A percentile compares a stretch with the other conserved stretches of the same genome.
Evolutionary conservation across 2,888 invertebrate genomes (phyloP).

Genomic region (Agriotes lineatus): DNA sequence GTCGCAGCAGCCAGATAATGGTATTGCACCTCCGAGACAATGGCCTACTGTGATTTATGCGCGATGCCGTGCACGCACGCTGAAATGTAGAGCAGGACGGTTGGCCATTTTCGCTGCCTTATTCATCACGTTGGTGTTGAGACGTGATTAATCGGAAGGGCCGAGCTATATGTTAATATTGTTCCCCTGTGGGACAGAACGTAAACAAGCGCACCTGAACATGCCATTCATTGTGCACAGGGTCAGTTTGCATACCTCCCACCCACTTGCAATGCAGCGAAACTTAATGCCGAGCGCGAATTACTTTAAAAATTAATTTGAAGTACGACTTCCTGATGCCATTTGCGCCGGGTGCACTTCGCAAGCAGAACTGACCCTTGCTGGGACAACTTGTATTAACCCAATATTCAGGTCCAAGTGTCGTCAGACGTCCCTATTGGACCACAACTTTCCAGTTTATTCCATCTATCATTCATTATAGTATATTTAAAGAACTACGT

Average conservation of each 20-base stretch:
- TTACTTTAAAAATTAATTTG: background rate
- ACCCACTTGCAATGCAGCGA: background rate
- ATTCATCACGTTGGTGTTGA: too few relatives aligned
- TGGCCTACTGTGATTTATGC: background rate
- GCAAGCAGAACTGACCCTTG: too few relatives aligned
- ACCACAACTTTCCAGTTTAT: too few relatives aligned
- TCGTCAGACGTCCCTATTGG: too few relatives aligned
- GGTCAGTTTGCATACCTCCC: conserved; percentile 21
- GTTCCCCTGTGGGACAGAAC: conserved; percentile 6
- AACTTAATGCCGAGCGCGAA: conserved; percentile 3
- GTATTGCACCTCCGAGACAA: background rate
- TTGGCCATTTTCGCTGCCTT: too few relatives aligned
- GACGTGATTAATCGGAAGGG: background rate
- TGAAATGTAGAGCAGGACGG: too few relatives aligned
- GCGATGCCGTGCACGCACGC: background rate
- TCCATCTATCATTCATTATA: too few relatives aligned
- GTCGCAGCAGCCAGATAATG: background rate
- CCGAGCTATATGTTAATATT: conserved; percentile 9
- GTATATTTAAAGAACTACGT: too few relatives aligned
- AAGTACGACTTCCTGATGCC: conserved; percentile 8
- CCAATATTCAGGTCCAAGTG: too few relatives aligned
- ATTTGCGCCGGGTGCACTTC: too few relatives aligned
- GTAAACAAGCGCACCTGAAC: conserved; percentile 23
- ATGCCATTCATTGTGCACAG: conserved; percentile 17
- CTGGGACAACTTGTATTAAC: too few relatives aligned